phyloP scores from a whole-genome alignment of 2,888 invertebrate genomes.

The Autographa pulchrina region DNA sequence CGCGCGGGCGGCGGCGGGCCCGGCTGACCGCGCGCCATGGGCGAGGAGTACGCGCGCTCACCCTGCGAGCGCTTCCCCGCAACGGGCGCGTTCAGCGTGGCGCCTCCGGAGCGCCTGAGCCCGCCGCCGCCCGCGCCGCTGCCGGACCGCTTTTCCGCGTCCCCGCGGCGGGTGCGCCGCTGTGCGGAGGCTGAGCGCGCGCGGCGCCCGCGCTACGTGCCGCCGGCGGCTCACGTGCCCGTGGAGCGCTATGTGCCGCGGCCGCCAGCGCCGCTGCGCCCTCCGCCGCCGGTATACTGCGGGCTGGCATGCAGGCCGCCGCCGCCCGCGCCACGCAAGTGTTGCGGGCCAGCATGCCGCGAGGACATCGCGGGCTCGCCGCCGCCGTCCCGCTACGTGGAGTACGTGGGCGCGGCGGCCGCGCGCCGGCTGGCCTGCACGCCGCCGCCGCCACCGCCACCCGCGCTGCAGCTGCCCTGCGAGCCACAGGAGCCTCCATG shows the following conservation, averaged over 20 bases:
- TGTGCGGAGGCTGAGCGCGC: conserved; percentile 92
- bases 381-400: conserved; percentile 88
- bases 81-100: conserved; percentile 89
- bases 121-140: conserved; percentile 91
- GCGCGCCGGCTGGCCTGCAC: conserved; percentile 89
- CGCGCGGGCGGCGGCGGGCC: conserved; percentile 87
- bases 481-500: conserved; percentile 88
- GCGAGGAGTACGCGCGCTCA: conserved; percentile 88
- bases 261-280: conserved; percentile 85
- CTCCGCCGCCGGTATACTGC: conserved; percentile 89
- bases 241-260: conserved; percentile 93
- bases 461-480: conserved; percentile 84
- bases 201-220: conserved; percentile 90
- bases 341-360: conserved; percentile 85
- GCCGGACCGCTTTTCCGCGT: conserved; percentile 89
- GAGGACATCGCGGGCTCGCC: conserved; percentile 83
- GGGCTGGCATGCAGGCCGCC: conserved; percentile 86
- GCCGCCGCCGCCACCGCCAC: conserved; percentile 86
- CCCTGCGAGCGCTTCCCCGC: conserved; percentile 89
- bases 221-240: conserved; percentile 92
- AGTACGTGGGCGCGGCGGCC: conserved; percentile 91
- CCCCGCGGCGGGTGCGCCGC: conserved; percentile 90
- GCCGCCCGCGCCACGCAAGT: conserved; percentile 80
- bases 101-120: conserved; percentile 91
- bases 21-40: conserved; percentile 88